Conservation (phyloP, 2,888 invertebrate genomes). For the Tiliacea citrago region DNA sequence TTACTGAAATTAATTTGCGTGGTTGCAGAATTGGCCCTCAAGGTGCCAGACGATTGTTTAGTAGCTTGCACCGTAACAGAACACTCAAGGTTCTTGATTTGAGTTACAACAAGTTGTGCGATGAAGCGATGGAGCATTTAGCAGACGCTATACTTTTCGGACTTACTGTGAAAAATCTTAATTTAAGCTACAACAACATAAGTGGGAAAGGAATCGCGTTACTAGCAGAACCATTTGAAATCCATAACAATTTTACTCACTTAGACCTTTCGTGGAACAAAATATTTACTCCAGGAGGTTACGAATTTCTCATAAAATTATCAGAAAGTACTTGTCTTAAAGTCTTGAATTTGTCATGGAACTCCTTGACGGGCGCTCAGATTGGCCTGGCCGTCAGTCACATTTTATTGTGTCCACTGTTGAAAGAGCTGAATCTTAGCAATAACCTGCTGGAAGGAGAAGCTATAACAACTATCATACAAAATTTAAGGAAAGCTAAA, state of each 20-base stretch:
- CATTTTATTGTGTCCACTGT: conserved; percentile 70
- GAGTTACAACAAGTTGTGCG: conserved; percentile 76
- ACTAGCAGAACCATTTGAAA: conserved; percentile 76
- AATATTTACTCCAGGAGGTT: conserved; percentile 69
- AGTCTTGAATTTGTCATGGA: conserved; percentile 81
- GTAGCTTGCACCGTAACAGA: conserved; percentile 70
- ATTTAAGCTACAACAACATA: conserved; percentile 78
- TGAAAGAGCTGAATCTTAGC: conserved; percentile 75
- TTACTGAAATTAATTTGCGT: conserved; percentile 77
- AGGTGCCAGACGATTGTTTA: conserved; percentile 72
- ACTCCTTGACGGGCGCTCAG: conserved; percentile 71
- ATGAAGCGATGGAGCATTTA: conserved; percentile 73
- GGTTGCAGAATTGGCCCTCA: conserved; percentile 80
- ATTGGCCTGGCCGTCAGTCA: conserved; percentile 71
- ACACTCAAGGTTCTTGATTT: conserved; percentile 74
- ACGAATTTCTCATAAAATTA: conserved; percentile 70
- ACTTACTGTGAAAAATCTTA: conserved; percentile 72
- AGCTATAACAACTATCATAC: conserved; percentile 67
- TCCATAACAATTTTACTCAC: conserved; percentile 73
- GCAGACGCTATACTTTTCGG: conserved; percentile 72
- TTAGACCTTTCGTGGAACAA: conserved; percentile 83
- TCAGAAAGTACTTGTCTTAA: conserved; percentile 72
- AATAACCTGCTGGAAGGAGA: conserved; percentile 77
- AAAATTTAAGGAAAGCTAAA: conserved; percentile 70
- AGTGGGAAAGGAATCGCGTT: conserved; percentile 70